Percentiles rank a stretch among this genome's conserved stretches.
These are phyloP conservation scores for Pemphigus obesinymphae DNA, from an alignment of 1,140 invertebrate species.

Conservation along the genomic window DNA sequence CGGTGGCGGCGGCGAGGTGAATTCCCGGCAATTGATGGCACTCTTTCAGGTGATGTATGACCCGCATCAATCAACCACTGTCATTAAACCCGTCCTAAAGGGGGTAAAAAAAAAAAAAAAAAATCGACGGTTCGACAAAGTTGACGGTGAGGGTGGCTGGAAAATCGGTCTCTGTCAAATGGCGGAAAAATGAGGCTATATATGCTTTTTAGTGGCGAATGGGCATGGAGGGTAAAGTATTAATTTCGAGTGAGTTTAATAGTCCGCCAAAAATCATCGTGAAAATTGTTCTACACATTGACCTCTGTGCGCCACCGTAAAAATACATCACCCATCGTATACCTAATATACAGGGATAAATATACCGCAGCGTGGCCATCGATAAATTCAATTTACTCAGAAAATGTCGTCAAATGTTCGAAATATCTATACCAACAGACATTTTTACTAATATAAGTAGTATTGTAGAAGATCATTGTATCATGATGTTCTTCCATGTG, in stretches of 20 bases:
- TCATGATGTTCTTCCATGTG: no score
- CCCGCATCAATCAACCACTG: conserved; percentile 35
- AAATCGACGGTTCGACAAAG: not conserved
- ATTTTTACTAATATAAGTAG: no score
- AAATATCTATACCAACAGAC: no score
- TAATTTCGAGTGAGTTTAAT: not conserved
- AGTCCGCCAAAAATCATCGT: not conserved
- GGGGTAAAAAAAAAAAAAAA: not conserved
- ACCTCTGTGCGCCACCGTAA: not conserved
- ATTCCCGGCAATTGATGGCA: conserved; percentile 36
- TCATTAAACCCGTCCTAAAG: conserved; percentile 24
- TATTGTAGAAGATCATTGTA: no score
- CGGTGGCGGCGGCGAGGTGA: not conserved
- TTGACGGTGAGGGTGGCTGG: not conserved
- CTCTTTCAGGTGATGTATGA: conserved; percentile 41
- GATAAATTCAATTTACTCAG: no score
- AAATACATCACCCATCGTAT: no score
- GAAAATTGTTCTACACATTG: not conserved
- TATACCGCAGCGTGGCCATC: no score
- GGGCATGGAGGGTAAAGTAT: not conserved
- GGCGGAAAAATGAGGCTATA: not conserved
- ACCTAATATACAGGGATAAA: no score
- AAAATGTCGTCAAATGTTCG: no score
- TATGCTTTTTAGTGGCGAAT: not conserved
- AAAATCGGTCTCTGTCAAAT: conserved; percentile 26